Evolutionary conservation across 2,797 vertebrate genomes (phyloP).

Genomic region (Schizopygopsis malacanthus): DNA sequence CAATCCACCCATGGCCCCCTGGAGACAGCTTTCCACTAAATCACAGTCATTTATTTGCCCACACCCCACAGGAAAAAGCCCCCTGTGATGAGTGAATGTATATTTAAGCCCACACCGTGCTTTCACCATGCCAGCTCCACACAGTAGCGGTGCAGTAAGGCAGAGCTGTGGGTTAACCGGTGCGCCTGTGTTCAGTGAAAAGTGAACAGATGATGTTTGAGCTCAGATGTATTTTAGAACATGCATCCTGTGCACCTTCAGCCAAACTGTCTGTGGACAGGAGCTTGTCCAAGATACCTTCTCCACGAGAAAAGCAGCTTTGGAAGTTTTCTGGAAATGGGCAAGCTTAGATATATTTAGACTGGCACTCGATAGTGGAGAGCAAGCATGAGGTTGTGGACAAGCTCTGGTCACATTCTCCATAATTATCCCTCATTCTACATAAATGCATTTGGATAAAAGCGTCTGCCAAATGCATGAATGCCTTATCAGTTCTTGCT

Average conservation of each 20-base stretch:
- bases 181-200: slow-evolving; percentile 1
- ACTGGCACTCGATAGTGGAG: slow-evolving; percentile 12
- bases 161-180: background rate
- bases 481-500: background rate
- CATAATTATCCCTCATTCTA: background rate
- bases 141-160: background rate
- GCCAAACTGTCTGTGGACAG: slow-evolving; percentile 25
- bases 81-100: slow-evolving; percentile 9
- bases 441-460: slow-evolving; percentile 6
- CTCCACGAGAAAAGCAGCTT: background rate
- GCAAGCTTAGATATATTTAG: slow-evolving; percentile 2
- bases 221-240: slow-evolving; percentile 25
- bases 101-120: slow-evolving; percentile 9
- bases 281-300: background rate
- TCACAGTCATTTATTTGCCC: slow-evolving; percentile 45
- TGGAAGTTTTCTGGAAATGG: slow-evolving; percentile 7
- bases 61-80: slow-evolving; percentile 26
- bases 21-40: slow-evolving; percentile 22
- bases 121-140: background rate
- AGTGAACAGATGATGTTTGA: slow-evolving; percentile 14
- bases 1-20: slow-evolving; percentile 11
- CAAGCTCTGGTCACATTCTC: background rate
- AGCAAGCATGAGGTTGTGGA: slow-evolving; percentile 8
- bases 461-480: background rate
- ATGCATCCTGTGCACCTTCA: slow-evolving; percentile 24